Evolutionary conservation across 2,888 invertebrate species (phyloP), one percentile per base, ranked within the genome.

Genomic region (Polydesmus complanatus): DNA sequence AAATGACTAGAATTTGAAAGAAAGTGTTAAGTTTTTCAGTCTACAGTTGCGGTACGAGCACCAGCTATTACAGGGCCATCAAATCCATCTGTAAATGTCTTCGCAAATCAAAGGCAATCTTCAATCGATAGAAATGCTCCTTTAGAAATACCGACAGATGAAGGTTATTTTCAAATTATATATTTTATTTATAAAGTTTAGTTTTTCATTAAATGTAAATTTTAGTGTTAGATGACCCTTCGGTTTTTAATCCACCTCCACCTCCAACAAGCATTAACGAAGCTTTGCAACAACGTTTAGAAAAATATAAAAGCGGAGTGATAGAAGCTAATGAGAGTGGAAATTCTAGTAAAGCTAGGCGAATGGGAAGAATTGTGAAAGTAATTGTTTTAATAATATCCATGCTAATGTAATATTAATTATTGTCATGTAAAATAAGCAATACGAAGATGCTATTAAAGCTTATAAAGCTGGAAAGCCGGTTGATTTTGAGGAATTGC

Each of bases 311-410:
- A 73, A 77, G 82, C 70, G 81, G 85, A 73, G 85, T 86, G 74
- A 78, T 82, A 23, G 79, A 83, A 61, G 90, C 92, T 1, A 83
- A 87, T 71, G 81, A 65, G 81, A 60, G 87, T 68, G 85, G 83
- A 1, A 93, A 94, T 72, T 74, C 82, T 0, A 84, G 91, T 27
- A 96, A 95, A 75, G 88, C 85, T 0, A 80, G 95, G 60, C 80
- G 94, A 58, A 86, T 91, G 79, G 89, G 88, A 0, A 80, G 96
- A 56, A 92, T 96, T 67, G 86, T 90, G 47, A 94, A 94, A 69
- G 67, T 66, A 27, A 56, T 21, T 14, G 18, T 37, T 1, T 47
- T 58, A n/a, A 1, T 1, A 56, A 5, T 50, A 22, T 52, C 53
- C 14, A 8, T 60, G 5, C 19, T 22, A 22, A 19, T 59, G 21